A percentile compares a stretch with the other conserved stretches of the same genome.
These are phyloP conservation scores for Butorides virescens DNA, from an alignment of 2,113 vertebrate species.

Conservation along the genomic window DNA sequence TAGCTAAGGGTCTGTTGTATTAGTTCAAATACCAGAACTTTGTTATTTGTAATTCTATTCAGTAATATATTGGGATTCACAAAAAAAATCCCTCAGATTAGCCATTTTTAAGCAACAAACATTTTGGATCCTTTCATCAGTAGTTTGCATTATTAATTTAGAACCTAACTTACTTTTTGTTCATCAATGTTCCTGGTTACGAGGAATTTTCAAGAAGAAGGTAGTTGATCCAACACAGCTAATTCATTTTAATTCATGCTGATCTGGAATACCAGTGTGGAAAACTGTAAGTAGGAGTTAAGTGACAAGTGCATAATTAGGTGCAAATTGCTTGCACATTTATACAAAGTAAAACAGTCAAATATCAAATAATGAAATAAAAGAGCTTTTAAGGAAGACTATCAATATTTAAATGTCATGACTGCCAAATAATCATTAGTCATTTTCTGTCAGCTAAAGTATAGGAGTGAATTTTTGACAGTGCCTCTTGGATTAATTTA, in stretches of 20 bases:
- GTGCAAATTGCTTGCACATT: conserved; percentile 28
- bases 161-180: not conserved
- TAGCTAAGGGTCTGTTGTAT: not conserved
- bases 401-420: conserved; percentile 36
- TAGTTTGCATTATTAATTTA: not conserved
- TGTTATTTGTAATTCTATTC: not conserved
- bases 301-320: conserved; percentile 26
- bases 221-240: not conserved
- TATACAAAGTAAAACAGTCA: conserved; percentile 22
- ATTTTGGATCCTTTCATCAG: not conserved
- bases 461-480: not conserved
- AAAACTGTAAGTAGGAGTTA: conserved; percentile 13
- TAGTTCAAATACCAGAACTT: not conserved
- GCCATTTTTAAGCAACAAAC: not conserved
- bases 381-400: conserved; percentile 18
- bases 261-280: not conserved
- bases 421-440: conserved; percentile 19
- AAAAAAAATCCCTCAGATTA: not conserved
- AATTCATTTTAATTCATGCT: conserved; percentile 4
- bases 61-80: not conserved
- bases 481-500: conserved; percentile 28
- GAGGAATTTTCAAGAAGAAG: not conserved
- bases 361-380: conserved; percentile 24
- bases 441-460: not conserved
- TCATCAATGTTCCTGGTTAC: not conserved